phyloP scores from a whole-genome alignment of 2,797 vertebrate genomes.

The Ispidina picta region DNA sequence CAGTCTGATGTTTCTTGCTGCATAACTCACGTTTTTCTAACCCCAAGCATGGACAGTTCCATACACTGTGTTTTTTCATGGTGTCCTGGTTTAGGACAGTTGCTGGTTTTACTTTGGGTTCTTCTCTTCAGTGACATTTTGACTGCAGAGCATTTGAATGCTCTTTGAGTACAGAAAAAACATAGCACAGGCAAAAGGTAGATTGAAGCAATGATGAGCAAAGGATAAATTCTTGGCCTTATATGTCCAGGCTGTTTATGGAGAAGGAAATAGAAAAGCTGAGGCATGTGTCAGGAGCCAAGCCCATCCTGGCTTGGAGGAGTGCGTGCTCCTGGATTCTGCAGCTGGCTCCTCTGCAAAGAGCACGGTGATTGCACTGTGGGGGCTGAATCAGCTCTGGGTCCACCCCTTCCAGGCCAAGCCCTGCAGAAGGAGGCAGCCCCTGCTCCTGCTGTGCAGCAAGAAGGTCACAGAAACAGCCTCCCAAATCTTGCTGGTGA shows the following conservation, averaged over 20 bases:
- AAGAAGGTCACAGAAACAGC: not conserved
- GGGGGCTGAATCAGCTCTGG: fast-evolving
- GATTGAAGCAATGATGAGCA: not conserved
- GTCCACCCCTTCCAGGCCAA: not conserved
- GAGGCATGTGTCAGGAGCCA: not conserved
- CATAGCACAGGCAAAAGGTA: not conserved
- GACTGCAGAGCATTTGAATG: not conserved
- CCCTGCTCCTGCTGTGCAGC: not conserved
- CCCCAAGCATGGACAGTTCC: not conserved
- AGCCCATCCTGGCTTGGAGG: not conserved
- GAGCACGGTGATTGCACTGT: fast-evolving
- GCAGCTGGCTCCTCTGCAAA: not conserved
- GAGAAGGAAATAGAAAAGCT: not conserved
- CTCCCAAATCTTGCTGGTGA: not conserved
- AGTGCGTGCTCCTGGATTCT: not conserved
- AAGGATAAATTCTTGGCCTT: constrained; percentile 1
- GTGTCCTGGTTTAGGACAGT: not conserved
- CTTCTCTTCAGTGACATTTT: not conserved
- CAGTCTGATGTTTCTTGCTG: not conserved
- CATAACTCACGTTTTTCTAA: not conserved
- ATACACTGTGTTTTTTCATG: not conserved
- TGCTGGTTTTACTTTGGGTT: not conserved
- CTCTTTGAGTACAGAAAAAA: not conserved
- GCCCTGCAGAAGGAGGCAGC: not conserved
- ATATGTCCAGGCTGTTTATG: not conserved